Percentiles rank a stretch among this genome's conserved stretches.
phyloP scores from a whole-genome alignment of 2,113 vertebrate species.

The Ceuthmochares aereus region DNA sequence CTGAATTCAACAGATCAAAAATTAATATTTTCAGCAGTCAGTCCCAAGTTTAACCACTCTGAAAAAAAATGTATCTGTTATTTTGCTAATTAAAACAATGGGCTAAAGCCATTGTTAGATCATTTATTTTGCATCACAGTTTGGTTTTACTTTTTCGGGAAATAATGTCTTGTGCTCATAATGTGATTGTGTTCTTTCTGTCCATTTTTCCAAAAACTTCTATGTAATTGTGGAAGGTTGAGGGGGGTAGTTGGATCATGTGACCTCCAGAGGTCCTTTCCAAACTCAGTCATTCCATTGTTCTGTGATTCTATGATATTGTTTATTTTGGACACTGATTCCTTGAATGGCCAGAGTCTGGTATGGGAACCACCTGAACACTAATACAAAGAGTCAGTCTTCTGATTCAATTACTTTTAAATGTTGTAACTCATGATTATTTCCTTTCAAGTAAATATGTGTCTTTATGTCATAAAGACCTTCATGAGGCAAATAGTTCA shows the following conservation, averaged over 20 bases:
- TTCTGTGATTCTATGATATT: neutral
- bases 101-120: neutral
- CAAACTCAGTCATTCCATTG: neutral
- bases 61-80: neutral
- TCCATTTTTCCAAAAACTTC: neutral
- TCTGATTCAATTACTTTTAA: neutral
- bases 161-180: neutral
- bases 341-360: neutral
- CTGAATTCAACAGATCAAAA: neutral
- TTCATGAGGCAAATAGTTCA: neutral
- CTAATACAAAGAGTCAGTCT: neutral
- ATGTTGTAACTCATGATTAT: neutral
- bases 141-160: neutral
- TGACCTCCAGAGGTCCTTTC: neutral
- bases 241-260: fast-evolving
- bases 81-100: neutral
- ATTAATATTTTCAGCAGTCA: neutral
- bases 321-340: neutral
- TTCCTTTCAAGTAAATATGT: neutral
- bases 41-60: neutral
- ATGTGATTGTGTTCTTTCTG: neutral
- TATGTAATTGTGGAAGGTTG: fast-evolving
- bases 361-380: fast-evolving
- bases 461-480: neutral
- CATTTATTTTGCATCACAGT: neutral